Conservation (phyloP, 2,888 invertebrate species). For the Timandra comae region DNA sequence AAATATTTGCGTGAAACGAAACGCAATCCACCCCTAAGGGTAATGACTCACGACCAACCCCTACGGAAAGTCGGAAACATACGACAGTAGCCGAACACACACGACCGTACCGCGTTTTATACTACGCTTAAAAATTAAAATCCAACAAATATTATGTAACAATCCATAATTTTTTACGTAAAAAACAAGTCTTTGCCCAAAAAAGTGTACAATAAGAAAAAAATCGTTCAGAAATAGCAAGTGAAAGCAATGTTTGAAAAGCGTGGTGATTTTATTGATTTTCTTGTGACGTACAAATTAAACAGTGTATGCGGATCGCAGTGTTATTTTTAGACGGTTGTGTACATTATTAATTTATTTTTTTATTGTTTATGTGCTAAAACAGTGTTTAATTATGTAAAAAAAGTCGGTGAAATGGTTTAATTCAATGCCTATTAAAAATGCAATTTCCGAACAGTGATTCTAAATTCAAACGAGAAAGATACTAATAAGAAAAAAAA, state of each 20-base stretch:
- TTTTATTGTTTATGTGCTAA: neutral
- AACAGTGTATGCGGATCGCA: slow-evolving; percentile 49
- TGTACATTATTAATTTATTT: slow-evolving; percentile 33
- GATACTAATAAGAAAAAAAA: no score
- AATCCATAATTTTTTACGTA: slow-evolving; percentile 29
- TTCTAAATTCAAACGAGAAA: no score
- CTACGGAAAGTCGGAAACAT: slow-evolving; percentile 25
- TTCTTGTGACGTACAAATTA: slow-evolving; percentile 54
- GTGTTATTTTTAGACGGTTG: slow-evolving; percentile 56
- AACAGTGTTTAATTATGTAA: neutral
- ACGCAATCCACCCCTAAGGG: slow-evolving; percentile 59
- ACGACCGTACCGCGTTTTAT: slow-evolving; percentile 43
- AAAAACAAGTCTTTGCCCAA: slow-evolving; percentile 17
- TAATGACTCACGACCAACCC: slow-evolving; percentile 65
- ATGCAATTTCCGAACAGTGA: neutral
- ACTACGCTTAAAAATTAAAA: slow-evolving; percentile 54
- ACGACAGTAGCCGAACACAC: slow-evolving; percentile 41
- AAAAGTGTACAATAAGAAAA: slow-evolving; percentile 25
- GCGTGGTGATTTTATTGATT: slow-evolving; percentile 53
- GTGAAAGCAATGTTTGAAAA: slow-evolving; percentile 28
- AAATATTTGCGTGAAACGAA: slow-evolving; percentile 50
- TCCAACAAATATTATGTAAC: slow-evolving; percentile 62
- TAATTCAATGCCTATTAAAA: neutral
- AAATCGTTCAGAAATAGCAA: slow-evolving; percentile 15
- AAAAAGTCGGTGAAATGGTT: neutral